Evolutionary conservation across 2,888 invertebrate genomes (phyloP), one percentile per base, ranked within the genome.

Genomic region (Drosophila phalerata): DNA sequence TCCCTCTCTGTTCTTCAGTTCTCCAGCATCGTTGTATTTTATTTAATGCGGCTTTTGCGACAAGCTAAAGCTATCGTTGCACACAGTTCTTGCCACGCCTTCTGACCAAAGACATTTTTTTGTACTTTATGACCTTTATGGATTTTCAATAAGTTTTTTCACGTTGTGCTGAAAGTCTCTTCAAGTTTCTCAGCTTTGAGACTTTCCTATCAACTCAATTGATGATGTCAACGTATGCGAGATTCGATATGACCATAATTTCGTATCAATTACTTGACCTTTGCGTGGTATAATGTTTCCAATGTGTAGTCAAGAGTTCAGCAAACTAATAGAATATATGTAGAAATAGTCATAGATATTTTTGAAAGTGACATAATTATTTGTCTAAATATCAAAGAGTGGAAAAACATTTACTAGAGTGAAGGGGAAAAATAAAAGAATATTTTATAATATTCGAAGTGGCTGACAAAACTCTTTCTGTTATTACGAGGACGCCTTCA

Each of bases 111-210:
- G 51, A 69, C 56, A 78, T 69, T 73, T 63, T 77, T 68, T 62
- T 63, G 49, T 69, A 67, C 62, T 76, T 83, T 79, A 85, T 79
- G 72, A 57, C 58, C 75, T 79, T 86, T 85, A 85, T 81, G 84
- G 73, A 49, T 79, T 81, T 81, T 79, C 86, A 81, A 84, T 85
- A 85, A 85, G 79, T 83, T 85, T 77, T 49, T 8, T 47, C 47
- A 38, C 43, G 43, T 48, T 34, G 55, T 25, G 25, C 22, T 10
- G n/a, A 30, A 32, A 67, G 19, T 63, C 42, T 57, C 34, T 61
- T 19, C 49, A 25, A 63, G 19, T 45, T 34, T 15, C n/a, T 15
- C 9, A 13, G 3, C 40, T 8, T 25, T 3, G 40, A 19, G 40
- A 47, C 56, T 43, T 55, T 34, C 34, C 37, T n/a, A 47, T 28